phyloP scores from a whole-genome alignment of 2,113 vertebrate genomes.

The Ondatra zibethicus region DNA sequence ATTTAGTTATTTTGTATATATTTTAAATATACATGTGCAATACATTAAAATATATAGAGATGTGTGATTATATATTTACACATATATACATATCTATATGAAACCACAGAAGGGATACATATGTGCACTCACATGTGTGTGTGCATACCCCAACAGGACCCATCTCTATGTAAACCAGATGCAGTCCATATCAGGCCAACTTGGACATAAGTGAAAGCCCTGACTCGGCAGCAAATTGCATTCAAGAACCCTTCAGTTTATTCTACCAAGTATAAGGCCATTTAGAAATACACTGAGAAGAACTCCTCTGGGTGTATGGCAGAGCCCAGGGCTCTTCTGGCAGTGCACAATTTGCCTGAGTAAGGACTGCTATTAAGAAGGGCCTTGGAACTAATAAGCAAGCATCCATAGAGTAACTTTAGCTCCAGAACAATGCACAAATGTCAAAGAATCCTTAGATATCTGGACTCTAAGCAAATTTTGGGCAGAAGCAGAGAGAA shows the following conservation, averaged over 20 bases:
- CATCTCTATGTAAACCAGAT: constrained; percentile 76
- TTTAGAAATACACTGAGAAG: constrained; percentile 80
- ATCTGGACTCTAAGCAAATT: constrained; percentile 75
- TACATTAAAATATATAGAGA: constrained; percentile 83
- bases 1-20: constrained; percentile 80
- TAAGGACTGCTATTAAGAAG: constrained; percentile 76
- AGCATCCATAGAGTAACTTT: constrained; percentile 76
- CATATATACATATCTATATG: constrained; percentile 57
- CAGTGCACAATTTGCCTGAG: constrained; percentile 81
- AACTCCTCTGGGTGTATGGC: constrained; percentile 64
- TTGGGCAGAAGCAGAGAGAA: constrained; percentile 73
- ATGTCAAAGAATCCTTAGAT: constrained; percentile 72
- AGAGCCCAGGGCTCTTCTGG: constrained; percentile 74
- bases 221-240: constrained; percentile 73
- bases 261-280: constrained; percentile 77
- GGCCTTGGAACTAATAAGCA: constrained; percentile 74
- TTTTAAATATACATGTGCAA: constrained; percentile 84
- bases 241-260: constrained; percentile 70
- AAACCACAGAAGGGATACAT: constrained; percentile 70
- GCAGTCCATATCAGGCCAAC: constrained; percentile 79
- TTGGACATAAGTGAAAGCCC: constrained; percentile 74
- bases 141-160: constrained; percentile 73
- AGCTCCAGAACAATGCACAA: constrained; percentile 77
- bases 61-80: constrained; percentile 80
- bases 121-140: constrained; percentile 69